Percentiles rank a stretch among this genome's conserved stretches.
These are phyloP conservation scores for Chalcosyrphus nemorum DNA, from an alignment of 2,888 invertebrate species.

Conservation along the genomic window DNA sequence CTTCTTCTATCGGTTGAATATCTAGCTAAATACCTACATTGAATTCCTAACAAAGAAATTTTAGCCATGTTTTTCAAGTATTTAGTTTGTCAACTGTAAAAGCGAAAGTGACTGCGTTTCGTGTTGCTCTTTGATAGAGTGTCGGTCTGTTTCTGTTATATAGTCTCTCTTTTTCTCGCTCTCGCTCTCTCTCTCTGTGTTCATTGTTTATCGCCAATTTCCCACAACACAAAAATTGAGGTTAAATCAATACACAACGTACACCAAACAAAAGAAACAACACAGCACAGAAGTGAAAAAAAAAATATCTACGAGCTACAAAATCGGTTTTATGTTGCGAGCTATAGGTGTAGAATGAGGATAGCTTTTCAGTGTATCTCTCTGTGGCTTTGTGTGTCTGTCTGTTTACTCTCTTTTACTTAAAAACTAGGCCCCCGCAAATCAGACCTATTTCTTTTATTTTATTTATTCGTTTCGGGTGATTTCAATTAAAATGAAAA, in stretches of 20 bases:
- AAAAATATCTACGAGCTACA: constrained; percentile 4
- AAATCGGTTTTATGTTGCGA: constrained; percentile 55
- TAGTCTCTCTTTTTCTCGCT: constrained; percentile 8
- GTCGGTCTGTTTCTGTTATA: too few species aligned
- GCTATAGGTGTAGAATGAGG: constrained; percentile 27
- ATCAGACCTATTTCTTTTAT: constrained; percentile 40
- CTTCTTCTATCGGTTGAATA: neutral
- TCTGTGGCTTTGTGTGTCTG: constrained; percentile 15
- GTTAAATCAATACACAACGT: constrained; percentile 55
- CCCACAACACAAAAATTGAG: constrained; percentile 61
- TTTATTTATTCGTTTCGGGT: constrained; percentile 41
- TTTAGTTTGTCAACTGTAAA: constrained; percentile 64
- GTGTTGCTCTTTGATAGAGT: constrained; percentile 1
- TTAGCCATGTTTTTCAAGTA: constrained; percentile 1
- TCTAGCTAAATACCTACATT: constrained; percentile 4
- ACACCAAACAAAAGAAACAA: constrained; percentile 59
- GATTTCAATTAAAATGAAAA: constrained; percentile 56
- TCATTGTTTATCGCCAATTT: constrained; percentile 59
- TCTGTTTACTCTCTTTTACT: neutral
- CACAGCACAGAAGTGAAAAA: constrained; percentile 36
- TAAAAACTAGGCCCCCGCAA: constrained; percentile 51
- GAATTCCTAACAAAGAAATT: constrained; percentile 43
- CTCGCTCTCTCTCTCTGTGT: neutral
- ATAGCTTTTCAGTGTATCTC: constrained; percentile 31
- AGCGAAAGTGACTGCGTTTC: constrained; percentile 59